Conservation (phyloP, 35 echinoderm and acorn worm genomes). For the Heliocidaris tuberculata region DNA sequence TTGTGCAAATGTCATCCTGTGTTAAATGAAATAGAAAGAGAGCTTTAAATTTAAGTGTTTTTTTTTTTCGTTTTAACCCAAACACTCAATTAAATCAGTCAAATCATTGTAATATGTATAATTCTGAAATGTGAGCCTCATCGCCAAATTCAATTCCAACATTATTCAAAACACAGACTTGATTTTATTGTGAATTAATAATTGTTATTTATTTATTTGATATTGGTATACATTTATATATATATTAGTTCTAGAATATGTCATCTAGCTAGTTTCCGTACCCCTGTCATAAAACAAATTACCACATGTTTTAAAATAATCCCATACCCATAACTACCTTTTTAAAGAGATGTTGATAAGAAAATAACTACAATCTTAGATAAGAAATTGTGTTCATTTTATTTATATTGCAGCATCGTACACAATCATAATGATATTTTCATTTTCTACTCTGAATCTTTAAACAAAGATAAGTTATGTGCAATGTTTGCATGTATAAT, state of each 20-base stretch:
- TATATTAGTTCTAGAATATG: conserved; percentile 26
- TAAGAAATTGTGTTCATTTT: neutral
- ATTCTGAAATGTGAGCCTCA: conserved; percentile 35
- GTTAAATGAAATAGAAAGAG: conserved; percentile 49
- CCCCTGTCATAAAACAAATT: neutral
- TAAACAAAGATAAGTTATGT: neutral
- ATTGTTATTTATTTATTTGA: conserved; percentile 72
- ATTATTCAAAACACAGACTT: neutral
- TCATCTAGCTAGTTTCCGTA: neutral
- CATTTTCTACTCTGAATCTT: neutral
- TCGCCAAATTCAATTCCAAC: conserved; percentile 2
- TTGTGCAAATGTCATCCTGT: conserved; percentile 40
- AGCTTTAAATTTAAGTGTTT: conserved; percentile 30
- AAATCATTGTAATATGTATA: conserved; percentile 49
- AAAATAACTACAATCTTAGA: neutral
- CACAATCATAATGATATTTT: neutral
- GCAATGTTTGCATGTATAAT: neutral
- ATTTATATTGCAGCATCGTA: neutral
- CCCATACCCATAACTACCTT: neutral
- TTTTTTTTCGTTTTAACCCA: neutral
- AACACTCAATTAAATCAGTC: conserved; percentile 1
- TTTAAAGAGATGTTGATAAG: neutral
- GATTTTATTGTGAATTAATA: conserved; percentile 16
- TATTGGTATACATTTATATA: conserved; percentile 24
- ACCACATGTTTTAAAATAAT: neutral